These are phyloP conservation scores for Sardina pilchardus DNA, from an alignment of 2,113 vertebrate genomes.

Conservation along the genomic window DNA sequence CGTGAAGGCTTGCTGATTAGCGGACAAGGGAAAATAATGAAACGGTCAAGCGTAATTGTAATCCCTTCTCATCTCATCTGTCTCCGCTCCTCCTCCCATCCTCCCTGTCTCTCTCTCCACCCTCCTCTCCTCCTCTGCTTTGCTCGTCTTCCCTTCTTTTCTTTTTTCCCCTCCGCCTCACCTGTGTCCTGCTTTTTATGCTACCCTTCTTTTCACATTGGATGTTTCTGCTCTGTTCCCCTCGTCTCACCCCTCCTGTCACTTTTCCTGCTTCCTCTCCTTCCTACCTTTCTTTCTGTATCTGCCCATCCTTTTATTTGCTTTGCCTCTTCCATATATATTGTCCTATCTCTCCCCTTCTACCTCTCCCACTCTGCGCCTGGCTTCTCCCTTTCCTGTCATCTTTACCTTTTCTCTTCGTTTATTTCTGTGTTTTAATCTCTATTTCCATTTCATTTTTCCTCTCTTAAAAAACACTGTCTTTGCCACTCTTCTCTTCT, in stretches of 20 bases:
- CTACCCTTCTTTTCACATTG: conserved; percentile 7
- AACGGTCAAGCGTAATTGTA: conserved; percentile 30
- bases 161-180: neutral
- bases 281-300: neutral
- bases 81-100: neutral
- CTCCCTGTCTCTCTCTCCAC: neutral
- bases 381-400: neutral
- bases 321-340: neutral
- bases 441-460: neutral
- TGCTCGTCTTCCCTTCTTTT: neutral
- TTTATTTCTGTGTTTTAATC: neutral
- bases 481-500: neutral
- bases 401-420: neutral
- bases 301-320: neutral
- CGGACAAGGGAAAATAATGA: conserved; percentile 25
- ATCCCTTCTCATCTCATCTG: conserved; percentile 11
- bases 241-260: conserved; percentile 2
- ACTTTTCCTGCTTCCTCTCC: neutral
- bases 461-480: neutral
- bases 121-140: neutral
- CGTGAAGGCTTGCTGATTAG: conserved; percentile 35
- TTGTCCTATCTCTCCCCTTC: neutral
- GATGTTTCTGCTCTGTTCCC: conserved; percentile 1
- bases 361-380: neutral
- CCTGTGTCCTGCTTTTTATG: neutral